Evolutionary conservation across 2,113 vertebrate genomes (phyloP).

Genomic region (Hemiscyllium ocellatum): DNA sequence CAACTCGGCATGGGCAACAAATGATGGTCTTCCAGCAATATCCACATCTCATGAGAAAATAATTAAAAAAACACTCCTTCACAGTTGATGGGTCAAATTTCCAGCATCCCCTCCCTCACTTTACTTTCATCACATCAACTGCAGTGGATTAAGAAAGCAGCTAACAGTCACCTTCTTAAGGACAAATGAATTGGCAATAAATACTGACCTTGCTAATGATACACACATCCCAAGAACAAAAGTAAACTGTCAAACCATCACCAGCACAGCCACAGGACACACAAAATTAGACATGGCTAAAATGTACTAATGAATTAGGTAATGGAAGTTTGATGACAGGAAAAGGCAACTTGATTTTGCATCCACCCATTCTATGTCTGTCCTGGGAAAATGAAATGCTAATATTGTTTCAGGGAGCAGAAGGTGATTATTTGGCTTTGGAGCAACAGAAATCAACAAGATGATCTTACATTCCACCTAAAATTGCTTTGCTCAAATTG

Average conservation of each 20-base stretch:
- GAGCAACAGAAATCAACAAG: constrained; percentile 45
- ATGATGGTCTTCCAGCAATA: no score
- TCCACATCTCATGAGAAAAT: no score
- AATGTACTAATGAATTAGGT: neutral
- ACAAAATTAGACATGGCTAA: neutral
- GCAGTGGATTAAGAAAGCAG: no score
- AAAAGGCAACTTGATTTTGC: neutral
- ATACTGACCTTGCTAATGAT: no score
- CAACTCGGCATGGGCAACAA: no score
- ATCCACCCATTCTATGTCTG: neutral
- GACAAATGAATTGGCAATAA: no score
- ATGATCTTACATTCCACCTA: neutral
- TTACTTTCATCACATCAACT: no score
- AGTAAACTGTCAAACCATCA: neutral
- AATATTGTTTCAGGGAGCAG: constrained; percentile 16
- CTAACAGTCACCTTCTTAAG: no score
- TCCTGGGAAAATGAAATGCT: constrained; percentile 39
- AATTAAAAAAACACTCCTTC: no score
- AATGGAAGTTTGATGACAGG: constrained; percentile 40
- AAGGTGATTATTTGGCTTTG: constrained; percentile 44
- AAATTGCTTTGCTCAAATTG: neutral
- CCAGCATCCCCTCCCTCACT: no score
- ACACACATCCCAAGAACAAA: no score
- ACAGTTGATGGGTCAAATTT: no score
- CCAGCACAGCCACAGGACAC: neutral